Base-by-base conservation (phyloP, 2,888 invertebrate genomes). In the Rhagium mordax region DNA sequence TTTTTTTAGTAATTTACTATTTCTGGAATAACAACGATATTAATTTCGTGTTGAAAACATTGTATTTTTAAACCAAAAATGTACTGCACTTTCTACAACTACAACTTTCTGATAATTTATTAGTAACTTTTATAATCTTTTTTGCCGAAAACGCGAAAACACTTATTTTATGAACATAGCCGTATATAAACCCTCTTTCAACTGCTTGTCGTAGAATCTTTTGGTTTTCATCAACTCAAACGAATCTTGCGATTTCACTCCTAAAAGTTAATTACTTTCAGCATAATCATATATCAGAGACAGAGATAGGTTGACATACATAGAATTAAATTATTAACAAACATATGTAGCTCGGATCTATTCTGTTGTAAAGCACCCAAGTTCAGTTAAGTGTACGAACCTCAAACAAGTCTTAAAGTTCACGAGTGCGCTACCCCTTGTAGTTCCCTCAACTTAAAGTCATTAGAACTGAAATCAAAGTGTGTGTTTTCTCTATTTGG, bases 401-500 rank as follows among this genome's bases (percentile, higher is more conserved):
- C 51, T 29, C 65, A 18, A 53, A 49, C 53, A 53, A 65, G 53
- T 49, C 65, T 20, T 55, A 20, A 53, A 65, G 53, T 51, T 65
- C 20, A 20, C 53, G 41, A 65, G 29, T 20, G 21, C 27, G 16
- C 64, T 51, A 41, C 53, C 24, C 51, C 57, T 59, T 29, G 16
- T 29, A 59, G 57, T 59, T 27, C 13, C 1, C 21, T 8, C 18
- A 51, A 59, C 59, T 59, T 59, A 33, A 27, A 59, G 33, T 27
- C 59, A 59, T 65, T 65, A 55, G 53, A 65, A 65, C 49, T 53
- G 29, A n/a, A 65, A 65, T 65, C 65, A 10, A 55, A 65, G 10
- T 33, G 65, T 55, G 10, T 29, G 18, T 65, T 48, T 33, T 33
- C 41, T n/a, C 59, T 6, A 33, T 59, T 15, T 24, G 59, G 15